Base-by-base conservation (phyloP, 1,140 invertebrate species). In the Cylas formicarius region DNA sequence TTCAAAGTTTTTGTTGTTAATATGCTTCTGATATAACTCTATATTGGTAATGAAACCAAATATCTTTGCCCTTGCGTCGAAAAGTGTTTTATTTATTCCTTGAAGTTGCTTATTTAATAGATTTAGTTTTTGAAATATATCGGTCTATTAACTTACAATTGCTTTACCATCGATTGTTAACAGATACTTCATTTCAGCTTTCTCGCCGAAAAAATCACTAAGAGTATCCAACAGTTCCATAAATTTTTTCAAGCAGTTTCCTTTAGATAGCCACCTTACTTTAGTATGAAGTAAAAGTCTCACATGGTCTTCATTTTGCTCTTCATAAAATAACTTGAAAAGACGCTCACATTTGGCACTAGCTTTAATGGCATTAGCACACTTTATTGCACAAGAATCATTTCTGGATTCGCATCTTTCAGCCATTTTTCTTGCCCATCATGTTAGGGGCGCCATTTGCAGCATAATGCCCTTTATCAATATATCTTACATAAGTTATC, bases 231-330 rank as follows among this genome's bases (percentile, higher is more conserved):
- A 48, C 19, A 42, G 38, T 51, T 51, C 36, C 49, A 48, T 48
- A 53, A 52, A 48, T 53, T 24, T 53, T 53, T 52, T 52, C 32
- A 52, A 52, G 39, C 47, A 52, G 46, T 50, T 44, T 31, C 49
- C 50, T 51, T 52, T 53, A 28, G 49, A 52, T 29, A 52, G 48
- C 49, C 43, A 52, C 40, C 34, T 51, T 52, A 51, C 50, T 51
- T 50, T 47, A 50, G 48, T 52, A 28, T 52, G 45, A 49, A 51
- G 44, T 48, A 51, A 45, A 53, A 51, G 50, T 53, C 41, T 47
- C 37, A 47, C 49, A 48, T 53, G 43, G 33, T 53, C 44, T 52
- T 44, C 50, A 50, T 52, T 52, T 48, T 48, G 46, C 36, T 48
- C 41, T 44, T 51, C 29, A 51, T 38, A 51, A 42, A 51, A 48